Percentiles rank a stretch among this genome's conserved stretches.
phyloP scores from a whole-genome alignment of 1,140 invertebrate genomes.

The Zaprionus taronus region DNA sequence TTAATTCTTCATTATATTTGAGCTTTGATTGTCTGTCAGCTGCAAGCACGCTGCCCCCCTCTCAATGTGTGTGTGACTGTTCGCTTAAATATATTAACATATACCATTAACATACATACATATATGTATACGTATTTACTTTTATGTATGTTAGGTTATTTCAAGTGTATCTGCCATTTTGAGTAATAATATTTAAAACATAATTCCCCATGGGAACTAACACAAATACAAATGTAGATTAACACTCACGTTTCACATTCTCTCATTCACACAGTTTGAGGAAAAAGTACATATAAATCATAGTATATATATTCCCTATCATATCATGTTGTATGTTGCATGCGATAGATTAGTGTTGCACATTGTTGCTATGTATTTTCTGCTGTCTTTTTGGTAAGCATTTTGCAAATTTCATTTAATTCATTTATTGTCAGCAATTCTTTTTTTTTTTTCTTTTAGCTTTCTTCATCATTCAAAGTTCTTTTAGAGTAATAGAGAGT shows the following conservation, averaged over 20 bases:
- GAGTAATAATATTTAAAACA: slow-evolving; percentile 35
- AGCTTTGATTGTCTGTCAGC: slow-evolving; percentile 80
- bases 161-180: neutral
- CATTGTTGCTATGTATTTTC: neutral
- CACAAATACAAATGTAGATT: slow-evolving; percentile 46
- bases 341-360: slow-evolving; percentile 8
- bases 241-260: slow-evolving; percentile 44
- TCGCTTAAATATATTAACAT: neutral
- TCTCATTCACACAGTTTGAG: slow-evolving; percentile 35
- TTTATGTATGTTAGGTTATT: slow-evolving; percentile 8
- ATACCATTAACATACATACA: slow-evolving; percentile 5
- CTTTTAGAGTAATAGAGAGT: slow-evolving; percentile 5
- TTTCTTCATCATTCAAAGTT: neutral
- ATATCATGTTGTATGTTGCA: neutral
- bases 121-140: slow-evolving; percentile 28
- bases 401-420: slow-evolving; percentile 26
- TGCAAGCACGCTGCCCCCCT: slow-evolving; percentile 57
- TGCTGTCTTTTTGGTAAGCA: slow-evolving; percentile 22
- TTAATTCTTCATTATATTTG: slow-evolving; percentile 38
- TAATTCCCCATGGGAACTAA: slow-evolving; percentile 51
- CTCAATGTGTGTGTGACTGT: neutral
- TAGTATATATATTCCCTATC: neutral
- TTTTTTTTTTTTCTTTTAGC: slow-evolving; percentile 30
- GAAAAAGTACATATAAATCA: slow-evolving; percentile 15
- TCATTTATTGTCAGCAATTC: slow-evolving; percentile 74